Base-by-base conservation (phyloP, 1,140 invertebrate genomes). In the Drosophila santomea region DNA sequence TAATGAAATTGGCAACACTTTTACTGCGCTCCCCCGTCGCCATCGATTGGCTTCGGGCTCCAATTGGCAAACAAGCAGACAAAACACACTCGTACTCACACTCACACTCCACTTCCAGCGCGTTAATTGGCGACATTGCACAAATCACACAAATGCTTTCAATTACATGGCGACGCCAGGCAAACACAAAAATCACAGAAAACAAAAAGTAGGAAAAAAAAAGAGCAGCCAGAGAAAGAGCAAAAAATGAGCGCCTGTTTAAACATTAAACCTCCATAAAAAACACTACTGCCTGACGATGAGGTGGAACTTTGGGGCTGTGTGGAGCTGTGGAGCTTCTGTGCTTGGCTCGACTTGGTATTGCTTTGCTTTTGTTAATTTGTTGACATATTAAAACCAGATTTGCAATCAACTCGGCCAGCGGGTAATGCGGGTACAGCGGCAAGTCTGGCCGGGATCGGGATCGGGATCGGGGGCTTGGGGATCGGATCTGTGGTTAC, bases 351-450 rank as follows among this genome's bases (percentile, higher is more conserved):
- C 67, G 51, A 36, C 52, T 80, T 39, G 52, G 45, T 57, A 73
- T 69, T 61, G 56, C 58, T 73, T 66, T 56, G 56, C 47, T 79
- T 74, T 80, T 84, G 82, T 80, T 83, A 88, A 83, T 89, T 88
- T 88, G 83, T 88, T 88, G 83, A 89, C 84, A 88, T 88, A 88
- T 88, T 89, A 88, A 88, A 88, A 89, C 83, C 83, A 88, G 83
- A 88, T 88, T 88, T 89, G 84, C 83, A 88, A 88, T 88, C 83
- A 88, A 88, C 62, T 88, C 80, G 81, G 60, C 44, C 44, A 72
- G 68, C 74, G 59, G 71, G 50, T 41, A 41, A 23, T 50, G 73
- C 43, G 73, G 47, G 69, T 14, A 39, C 11, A 41, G 41, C 44
- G 47, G 25, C 44, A 36, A 17, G 25, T 11, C 8, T 28, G 32